A percentile compares a stretch with the other conserved stretches of the same genome.
Conservation (phyloP, 2,113 vertebrate species). For the Sapajus apella region DNA sequence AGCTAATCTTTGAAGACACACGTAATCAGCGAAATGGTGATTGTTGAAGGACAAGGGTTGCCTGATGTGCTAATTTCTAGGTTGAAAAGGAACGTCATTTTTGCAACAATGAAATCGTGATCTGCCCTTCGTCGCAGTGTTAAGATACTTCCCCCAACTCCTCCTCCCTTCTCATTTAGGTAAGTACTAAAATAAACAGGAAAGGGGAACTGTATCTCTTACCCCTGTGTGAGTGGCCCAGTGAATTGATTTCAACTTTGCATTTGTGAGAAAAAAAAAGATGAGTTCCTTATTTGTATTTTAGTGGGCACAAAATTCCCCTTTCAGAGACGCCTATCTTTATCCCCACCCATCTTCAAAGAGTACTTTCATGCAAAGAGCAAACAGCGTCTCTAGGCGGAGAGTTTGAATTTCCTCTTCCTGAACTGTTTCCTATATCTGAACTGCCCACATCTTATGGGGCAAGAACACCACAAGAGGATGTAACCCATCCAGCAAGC, state of each 20-base stretch:
- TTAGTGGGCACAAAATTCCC: not conserved
- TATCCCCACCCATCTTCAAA: not conserved
- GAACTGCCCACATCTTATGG: slow-evolving; percentile 34
- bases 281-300: slow-evolving; percentile 11
- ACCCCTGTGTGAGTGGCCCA: not conserved
- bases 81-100: slow-evolving; percentile 23
- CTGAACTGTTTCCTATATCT: not conserved
- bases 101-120: not conserved
- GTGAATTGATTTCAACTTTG: not conserved
- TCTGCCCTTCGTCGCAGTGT: not conserved
- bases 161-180: not conserved
- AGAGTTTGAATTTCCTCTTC: slow-evolving; percentile 53
- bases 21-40: not conserved
- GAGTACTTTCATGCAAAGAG: not conserved
- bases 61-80: not conserved
- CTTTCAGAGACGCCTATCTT: not conserved
- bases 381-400: not conserved
- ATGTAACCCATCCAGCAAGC: not conserved
- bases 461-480: slow-evolving; percentile 25
- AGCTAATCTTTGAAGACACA: not conserved
- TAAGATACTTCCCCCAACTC: not conserved
- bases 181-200: not conserved
- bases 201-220: not conserved
- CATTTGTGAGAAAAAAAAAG: not conserved
- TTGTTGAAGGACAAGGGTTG: not conserved